Conservation (phyloP, 2,888 invertebrate species). For the Drosophila cracens region DNA sequence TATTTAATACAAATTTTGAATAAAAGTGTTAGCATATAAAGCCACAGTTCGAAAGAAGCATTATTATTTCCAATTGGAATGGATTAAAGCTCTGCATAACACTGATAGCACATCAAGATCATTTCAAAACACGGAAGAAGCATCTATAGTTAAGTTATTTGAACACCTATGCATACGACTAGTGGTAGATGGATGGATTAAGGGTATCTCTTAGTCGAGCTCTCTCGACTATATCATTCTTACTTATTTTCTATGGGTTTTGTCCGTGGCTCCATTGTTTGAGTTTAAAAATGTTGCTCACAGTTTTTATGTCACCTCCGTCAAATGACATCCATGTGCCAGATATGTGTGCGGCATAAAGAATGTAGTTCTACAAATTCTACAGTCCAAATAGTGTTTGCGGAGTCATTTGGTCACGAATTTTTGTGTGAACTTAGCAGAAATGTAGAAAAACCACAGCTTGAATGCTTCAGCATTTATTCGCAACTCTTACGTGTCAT, state of each 20-base stretch:
- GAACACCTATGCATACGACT: neutral
- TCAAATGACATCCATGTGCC: slow-evolving; percentile 56
- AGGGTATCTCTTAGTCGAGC: neutral
- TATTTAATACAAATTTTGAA: neutral
- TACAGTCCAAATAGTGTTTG: slow-evolving; percentile 13
- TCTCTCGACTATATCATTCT: neutral
- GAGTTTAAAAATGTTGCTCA: slow-evolving; percentile 58
- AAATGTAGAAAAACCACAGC: slow-evolving; percentile 22
- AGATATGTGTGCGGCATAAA: slow-evolving; percentile 13
- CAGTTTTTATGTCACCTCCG: slow-evolving; percentile 69
- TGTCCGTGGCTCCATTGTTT: slow-evolving; percentile 49
- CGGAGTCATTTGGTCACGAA: slow-evolving; percentile 29
- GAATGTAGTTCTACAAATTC: neutral
- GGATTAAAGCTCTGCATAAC: neutral
- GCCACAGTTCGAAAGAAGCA: neutral
- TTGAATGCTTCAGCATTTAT: slow-evolving; percentile 3
- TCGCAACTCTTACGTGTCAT: neutral
- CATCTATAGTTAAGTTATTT: rapidly evolving
- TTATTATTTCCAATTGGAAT: neutral
- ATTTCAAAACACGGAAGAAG: neutral
- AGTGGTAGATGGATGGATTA: neutral
- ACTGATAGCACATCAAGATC: neutral
- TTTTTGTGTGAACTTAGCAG: slow-evolving; percentile 30
- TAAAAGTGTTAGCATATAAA: neutral
- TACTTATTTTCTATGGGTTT: slow-evolving; percentile 1